Percentiles rank a stretch among this genome's conserved stretches.
Conservation (phyloP, 2,797 vertebrate species). For the Tinamus major region DNA sequence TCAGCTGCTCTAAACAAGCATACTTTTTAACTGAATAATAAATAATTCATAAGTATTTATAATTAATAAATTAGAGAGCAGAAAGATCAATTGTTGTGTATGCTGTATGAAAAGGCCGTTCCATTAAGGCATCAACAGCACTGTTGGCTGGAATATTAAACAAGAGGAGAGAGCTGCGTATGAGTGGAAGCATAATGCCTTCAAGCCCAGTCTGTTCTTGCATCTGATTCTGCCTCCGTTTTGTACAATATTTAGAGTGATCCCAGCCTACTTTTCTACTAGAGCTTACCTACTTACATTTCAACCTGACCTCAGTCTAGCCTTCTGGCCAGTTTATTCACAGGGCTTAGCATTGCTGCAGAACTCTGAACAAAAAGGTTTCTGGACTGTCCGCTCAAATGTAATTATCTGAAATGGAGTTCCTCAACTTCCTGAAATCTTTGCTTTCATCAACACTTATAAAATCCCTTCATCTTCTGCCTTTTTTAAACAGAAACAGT, state of each 20-base stretch:
- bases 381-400: not conserved
- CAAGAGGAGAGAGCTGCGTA: not conserved
- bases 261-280: not conserved
- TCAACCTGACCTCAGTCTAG: not conserved
- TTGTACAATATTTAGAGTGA: not conserved
- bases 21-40: constrained; percentile 49
- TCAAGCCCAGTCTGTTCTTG: not conserved
- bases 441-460: not conserved
- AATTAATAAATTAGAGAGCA: constrained; percentile 69
- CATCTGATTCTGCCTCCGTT: not conserved
- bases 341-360: not conserved
- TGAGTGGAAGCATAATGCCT: not conserved
- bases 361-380: not conserved
- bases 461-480: not conserved
- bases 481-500: not conserved
- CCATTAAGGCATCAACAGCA: constrained; percentile 45
- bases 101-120: constrained; percentile 41
- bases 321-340: not conserved
- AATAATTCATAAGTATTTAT: constrained; percentile 73
- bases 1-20: constrained; percentile 66
- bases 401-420: not conserved
- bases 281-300: not conserved
- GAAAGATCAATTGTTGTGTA: constrained; percentile 63
- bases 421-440: not conserved
- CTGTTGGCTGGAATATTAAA: constrained; percentile 33